These are phyloP conservation scores for Darwinula stevensoni DNA, from an alignment of 2,888 invertebrate species.

Conservation along the genomic window DNA sequence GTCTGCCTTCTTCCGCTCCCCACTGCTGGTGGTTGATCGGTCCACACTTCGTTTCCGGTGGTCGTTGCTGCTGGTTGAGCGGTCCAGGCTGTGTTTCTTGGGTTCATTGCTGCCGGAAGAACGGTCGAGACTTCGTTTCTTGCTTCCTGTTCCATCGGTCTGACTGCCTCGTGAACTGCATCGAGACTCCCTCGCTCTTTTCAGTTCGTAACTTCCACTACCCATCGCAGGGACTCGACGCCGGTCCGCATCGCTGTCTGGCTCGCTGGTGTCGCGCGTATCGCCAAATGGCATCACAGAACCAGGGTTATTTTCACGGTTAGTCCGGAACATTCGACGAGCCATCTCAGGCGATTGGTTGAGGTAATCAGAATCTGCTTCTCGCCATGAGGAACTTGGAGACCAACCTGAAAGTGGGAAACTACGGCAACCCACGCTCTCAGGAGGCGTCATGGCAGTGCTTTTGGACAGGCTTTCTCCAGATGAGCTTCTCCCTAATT, in stretches of 20 bases:
- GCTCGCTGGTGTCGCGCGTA: too few species aligned
- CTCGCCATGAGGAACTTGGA: background rate
- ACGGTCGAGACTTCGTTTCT: too few species aligned
- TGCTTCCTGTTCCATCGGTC: background rate
- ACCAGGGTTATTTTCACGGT: background rate
- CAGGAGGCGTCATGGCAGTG: too few species aligned
- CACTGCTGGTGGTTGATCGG: background rate
- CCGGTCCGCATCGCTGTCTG: background rate
- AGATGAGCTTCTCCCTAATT: too few species aligned
- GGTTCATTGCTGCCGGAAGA: too few species aligned
- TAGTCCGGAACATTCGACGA: too few species aligned
- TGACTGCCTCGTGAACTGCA: background rate
- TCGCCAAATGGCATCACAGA: background rate
- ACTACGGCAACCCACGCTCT: too few species aligned
- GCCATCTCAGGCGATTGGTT: background rate
- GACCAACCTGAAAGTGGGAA: background rate
- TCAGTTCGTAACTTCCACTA: slow-evolving; percentile 1
- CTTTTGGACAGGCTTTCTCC: too few species aligned
- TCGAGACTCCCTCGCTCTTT: background rate
- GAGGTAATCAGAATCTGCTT: slow-evolving; percentile 1
- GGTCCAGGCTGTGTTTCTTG: too few species aligned
- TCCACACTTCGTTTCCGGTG: background rate
- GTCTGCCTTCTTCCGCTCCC: background rate
- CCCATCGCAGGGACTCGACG: background rate
- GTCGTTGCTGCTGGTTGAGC: too few species aligned